Base-by-base conservation (phyloP, 64 coral and sea anemone genomes). In the Actinia tenebrosa region DNA sequence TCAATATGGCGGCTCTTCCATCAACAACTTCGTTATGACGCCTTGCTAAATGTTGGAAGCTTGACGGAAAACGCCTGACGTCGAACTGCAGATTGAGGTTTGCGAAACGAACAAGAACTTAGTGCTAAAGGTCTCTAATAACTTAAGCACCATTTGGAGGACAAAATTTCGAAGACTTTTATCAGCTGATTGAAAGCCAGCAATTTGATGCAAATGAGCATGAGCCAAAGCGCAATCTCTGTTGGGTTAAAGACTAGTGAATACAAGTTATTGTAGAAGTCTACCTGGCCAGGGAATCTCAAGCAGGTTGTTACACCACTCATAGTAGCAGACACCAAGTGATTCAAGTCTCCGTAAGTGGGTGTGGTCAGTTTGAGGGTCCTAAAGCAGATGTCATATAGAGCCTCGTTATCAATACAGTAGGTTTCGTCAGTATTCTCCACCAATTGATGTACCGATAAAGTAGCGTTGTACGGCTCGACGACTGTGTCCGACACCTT, bases 401-500 rank as follows among this genome's bases (percentile, higher is more conserved):
- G 60, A 64, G 89, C 89, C n/a, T 91, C 89, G 89, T 91, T 91
- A 55, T 91, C 89, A 42, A 91, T 91, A 44, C 89, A 91, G 30
- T 91, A 91, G 10, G 89, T 91, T 60, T 91, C 89, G 50, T 91
- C 89, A 22, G 89, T 91, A 52, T 91, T 91, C 61, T 91, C 89
- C 3, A 91, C 89, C 25, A 91, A 84, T 55, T 91, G 89, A 46
- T 91, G 89, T n/a, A 91, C 89, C 45, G 89, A 91, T 56, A 91
- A 54, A 10, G 89, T 91, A 14, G 89, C 89, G 23, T 91, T 91
- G 77, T 91, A 91, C 43, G 89, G 89, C 84, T 91, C 89, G 10
- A 91, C 89, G 2, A 91, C 89, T 16, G 89, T 91, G 22, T 91
- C 89, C 44, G 89, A 91, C n/a, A 91, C 89, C 89, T 91, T 91